Base-by-base conservation (phyloP, 1,140 invertebrate species). In the Magallana angulata region DNA sequence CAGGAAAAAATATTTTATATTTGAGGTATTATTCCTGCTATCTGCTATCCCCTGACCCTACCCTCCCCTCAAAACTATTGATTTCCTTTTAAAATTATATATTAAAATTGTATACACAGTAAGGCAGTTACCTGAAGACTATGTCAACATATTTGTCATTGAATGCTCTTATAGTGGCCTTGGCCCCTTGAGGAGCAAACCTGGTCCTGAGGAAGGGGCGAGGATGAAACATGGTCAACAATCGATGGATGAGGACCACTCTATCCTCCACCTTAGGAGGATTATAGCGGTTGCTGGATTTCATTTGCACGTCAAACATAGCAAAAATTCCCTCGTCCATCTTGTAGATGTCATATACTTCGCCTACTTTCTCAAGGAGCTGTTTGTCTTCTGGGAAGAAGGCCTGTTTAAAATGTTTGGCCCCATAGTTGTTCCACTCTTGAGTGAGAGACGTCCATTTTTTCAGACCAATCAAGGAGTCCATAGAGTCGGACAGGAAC, bases 211-310 rank as follows among this genome's bases (percentile, higher is more conserved):
- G 58, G 88, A 95, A 95, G 83, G 94, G 94, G 24, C 91, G 88
- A 24, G 92, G 91, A 85, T 95, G 94, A 87, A 95, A 93, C 91
- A 95, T 91, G n/a, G 91, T 87, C 12, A 95, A 87, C 48, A 95
- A 87, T 16, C 91, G 82, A 64, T 93, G 91, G 36, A 94, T 57
- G 14, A 91, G 87, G 30, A 89, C 62, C 59, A 90, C 24, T n/a
- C 90, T 90, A 5, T 87, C 91, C 56, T 88, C 87, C 4, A 92
- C 89, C 48, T 82, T 82, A 8, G 92, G 91, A 9, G 94, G 94
- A 85, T 92, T 92, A 68, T 91, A 94, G n/a, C 94, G 89, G 84
- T 92, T 92, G 85, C 92, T 94, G 11, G 92, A 90, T 57, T 91
- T 48, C 30, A 56, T 82, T 30, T 83, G 83, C 8, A 56, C 56